Percentiles rank a stretch among this genome's conserved stretches.
phyloP scores from a whole-genome alignment of 2,888 invertebrate species.

The Mythimna pallens region DNA sequence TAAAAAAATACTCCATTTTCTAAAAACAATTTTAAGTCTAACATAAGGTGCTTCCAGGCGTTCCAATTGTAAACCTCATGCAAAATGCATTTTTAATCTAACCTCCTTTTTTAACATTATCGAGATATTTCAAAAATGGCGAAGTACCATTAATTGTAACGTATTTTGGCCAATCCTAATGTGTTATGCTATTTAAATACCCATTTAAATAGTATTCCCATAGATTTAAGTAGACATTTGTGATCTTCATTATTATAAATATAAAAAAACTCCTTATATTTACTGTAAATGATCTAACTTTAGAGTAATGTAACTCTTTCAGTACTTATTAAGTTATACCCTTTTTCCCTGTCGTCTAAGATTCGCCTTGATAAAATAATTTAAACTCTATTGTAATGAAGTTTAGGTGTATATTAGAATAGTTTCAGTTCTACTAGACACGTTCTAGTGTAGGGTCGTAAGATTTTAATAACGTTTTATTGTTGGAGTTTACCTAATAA shows the following conservation, averaged over 20 bases:
- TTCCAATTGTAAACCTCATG: conserved; percentile 13
- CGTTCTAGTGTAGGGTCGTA: conserved; percentile 62
- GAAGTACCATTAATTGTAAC: conserved; percentile 1
- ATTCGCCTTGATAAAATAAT: conserved; percentile 69
- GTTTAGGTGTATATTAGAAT: conserved; percentile 65
- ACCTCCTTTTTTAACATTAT: too few relatives aligned
- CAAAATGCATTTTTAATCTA: not conserved
- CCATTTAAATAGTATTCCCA: conserved; percentile 60
- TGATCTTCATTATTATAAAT: conserved; percentile 68
- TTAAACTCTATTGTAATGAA: conserved; percentile 64
- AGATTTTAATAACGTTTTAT: conserved; percentile 66
- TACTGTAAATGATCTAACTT: conserved; percentile 60
- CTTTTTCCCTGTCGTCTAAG: conserved; percentile 63
- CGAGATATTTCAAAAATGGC: not conserved
- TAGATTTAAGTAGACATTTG: conserved; percentile 67
- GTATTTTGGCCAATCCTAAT: not conserved
- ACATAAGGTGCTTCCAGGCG: not conserved
- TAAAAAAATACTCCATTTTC: conserved; percentile 26
- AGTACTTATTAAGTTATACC: conserved; percentile 62
- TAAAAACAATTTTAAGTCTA: conserved; percentile 14
- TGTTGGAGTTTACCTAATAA: conserved; percentile 70
- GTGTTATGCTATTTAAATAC: conserved; percentile 46
- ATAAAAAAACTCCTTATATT: conserved; percentile 55
- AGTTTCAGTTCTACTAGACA: conserved; percentile 71
- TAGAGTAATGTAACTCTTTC: conserved; percentile 57